phyloP scores from a whole-genome alignment of 2,888 invertebrate species.

The Cataglyphis livida region DNA sequence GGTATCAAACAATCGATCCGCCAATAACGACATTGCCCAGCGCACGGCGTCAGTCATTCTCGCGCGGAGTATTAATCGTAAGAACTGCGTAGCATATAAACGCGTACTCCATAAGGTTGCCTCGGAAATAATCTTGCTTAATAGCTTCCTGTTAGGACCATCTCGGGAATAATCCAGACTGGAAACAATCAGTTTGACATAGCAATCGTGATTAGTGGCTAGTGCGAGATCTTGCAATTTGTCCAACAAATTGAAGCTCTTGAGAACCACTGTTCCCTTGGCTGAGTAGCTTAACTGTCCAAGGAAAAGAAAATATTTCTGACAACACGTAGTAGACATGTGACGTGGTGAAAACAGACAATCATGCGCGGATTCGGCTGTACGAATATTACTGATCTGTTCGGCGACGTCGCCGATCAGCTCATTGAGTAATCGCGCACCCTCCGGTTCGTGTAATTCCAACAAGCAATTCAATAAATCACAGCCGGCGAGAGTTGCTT shows the following conservation, averaged over 20 bases:
- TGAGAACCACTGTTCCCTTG: conserved; percentile 90
- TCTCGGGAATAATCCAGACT: conserved; percentile 95
- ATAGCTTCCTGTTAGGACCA: conserved; percentile 90
- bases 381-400: conserved; percentile 91
- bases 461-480: conserved; percentile 92
- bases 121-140: conserved; percentile 87
- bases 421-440: conserved; percentile 91
- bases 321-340: conserved; percentile 95
- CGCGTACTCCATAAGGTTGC: conserved; percentile 87
- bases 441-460: conserved; percentile 90
- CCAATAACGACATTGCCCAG: conserved; percentile 95
- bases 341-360: conserved; percentile 95
- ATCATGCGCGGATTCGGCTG: conserved; percentile 92
- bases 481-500: conserved; percentile 90
- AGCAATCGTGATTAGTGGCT: conserved; percentile 95
- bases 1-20: conserved; percentile 94
- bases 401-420: conserved; percentile 92
- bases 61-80: conserved; percentile 94
- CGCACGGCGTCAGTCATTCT: conserved; percentile 91
- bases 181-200: conserved; percentile 96
- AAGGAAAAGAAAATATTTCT: conserved; percentile 97
- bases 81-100: conserved; percentile 96
- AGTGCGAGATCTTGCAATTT: conserved; percentile 91
- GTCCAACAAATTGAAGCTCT: conserved; percentile 85
- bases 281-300: conserved; percentile 93